Evolutionary conservation across 2,113 vertebrate genomes (phyloP).

Genomic region (Varanus salvator): DNA sequence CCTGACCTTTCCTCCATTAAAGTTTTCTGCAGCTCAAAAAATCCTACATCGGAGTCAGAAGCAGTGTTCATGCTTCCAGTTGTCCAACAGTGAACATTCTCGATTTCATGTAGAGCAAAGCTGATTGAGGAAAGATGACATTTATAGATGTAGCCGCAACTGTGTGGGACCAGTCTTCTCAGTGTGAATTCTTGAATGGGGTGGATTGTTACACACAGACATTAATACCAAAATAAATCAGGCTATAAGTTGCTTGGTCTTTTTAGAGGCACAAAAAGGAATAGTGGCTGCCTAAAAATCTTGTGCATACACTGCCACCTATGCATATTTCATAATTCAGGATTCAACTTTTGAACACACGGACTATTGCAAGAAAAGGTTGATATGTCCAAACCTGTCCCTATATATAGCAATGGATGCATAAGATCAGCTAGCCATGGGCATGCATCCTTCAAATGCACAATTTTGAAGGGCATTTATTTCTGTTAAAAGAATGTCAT

Average conservation of each 20-base stretch:
- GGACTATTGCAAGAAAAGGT: not conserved
- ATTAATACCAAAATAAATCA: not conserved
- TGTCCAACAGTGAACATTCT: not conserved
- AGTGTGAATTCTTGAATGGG: not conserved
- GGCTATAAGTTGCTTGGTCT: not conserved
- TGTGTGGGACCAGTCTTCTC: not conserved
- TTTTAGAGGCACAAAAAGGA: not conserved
- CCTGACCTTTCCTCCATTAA: not conserved
- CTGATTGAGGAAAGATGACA: not conserved
- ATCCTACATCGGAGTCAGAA: not conserved
- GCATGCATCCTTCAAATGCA: not conserved
- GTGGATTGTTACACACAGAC: not conserved
- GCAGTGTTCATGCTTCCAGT: not conserved
- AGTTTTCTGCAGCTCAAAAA: not conserved
- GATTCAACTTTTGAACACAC: not conserved
- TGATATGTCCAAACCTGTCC: not conserved
- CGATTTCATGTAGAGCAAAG: not conserved
- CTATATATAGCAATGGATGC: not conserved
- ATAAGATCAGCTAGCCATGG: not conserved
- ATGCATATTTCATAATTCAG: not conserved
- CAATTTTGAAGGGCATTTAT: not conserved
- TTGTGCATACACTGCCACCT: not conserved
- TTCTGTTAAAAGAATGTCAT: not conserved
- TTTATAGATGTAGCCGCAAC: not conserved
- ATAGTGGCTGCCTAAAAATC: not conserved